Base-by-base conservation (phyloP, 2,113 vertebrate genomes). In the Macrotus californicus region DNA sequence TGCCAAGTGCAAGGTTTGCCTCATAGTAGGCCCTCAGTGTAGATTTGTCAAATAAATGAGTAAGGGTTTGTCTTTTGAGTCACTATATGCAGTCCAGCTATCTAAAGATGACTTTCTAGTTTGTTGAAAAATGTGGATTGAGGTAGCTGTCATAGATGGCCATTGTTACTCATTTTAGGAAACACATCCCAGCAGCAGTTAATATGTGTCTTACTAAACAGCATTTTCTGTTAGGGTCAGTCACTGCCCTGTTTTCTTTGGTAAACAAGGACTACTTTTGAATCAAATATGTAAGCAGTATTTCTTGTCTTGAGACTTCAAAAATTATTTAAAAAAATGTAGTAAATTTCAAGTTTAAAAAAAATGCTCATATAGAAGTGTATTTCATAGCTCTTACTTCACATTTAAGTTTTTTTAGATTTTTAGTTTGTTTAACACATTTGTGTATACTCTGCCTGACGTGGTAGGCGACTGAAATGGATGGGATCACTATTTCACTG, bases 341-440 rank as follows among this genome's bases (percentile, higher is more conserved):
- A 41, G 6, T 56, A 91, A 81, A 72, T 86, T 92, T 95, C 82
- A 43, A 61, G 66, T 52, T 24, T 11, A 34, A 67, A 84, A 66
- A 84, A 84, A 29, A 5, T 87, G n/a, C 46, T 94, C 54, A 83
- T 64, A 83, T 87, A 86, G 31, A 89, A 80, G 36, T 91, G 12
- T 80, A 52, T 79, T 91, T 84, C 76, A 22, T 81, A 80, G 5
- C 24, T 80, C 50, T 94, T 87, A 67, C 14, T 77, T 94, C 70
- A 75, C 46, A 67, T 54, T 83, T 76, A 29, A 41, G 39, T 31
- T 69, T 75, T 81, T 90, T 77, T 59, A 66, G 16, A 70, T 46
- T 94, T 87, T 31, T 12, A 75, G 31, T 88, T 97, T 80, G 24
- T 86, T 92, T 95, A 79, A 31, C 43, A 80, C 66, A 67, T 48